Base-by-base conservation (phyloP, 2,113 vertebrate species). In the Henicopernis longicauda region DNA sequence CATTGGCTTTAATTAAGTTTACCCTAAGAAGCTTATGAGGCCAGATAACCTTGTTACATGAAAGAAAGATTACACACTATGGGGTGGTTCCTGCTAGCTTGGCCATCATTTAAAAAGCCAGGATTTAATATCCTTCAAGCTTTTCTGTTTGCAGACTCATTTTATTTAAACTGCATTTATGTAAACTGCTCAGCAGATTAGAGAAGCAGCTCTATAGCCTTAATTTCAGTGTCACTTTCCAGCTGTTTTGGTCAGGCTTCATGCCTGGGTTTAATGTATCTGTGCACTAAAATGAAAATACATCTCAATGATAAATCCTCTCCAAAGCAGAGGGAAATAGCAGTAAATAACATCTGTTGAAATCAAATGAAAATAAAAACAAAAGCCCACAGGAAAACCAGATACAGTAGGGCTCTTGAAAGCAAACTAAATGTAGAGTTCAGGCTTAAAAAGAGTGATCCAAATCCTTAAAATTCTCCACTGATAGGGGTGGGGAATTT, bases 91-190 rank as follows among this genome's bases (percentile, higher is more conserved):
- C 96, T 94, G 86, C 29, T 86, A 94, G 77, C 59, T 90, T 94
- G 74, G 71, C 90, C 82, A 76, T 95, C 63, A 79, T 93, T 97
- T 97, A 90, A 63, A 97, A 93, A 91, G 66, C 82, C 82, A 81
- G 84, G 57, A 94, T 95, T 97, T 97, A 96, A 94, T 93, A 97
- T 91, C 62, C 40, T 92, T 96, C 91, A 97, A 97, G 86, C 91
- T 83, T 96, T 94, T 94, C 73, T 95, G 29, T 97, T 97, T 94
- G 72, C 79, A 95, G 89, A 82, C 62, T 87, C 49, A 92, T 96
- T 97, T 97, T 97, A 98, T 97, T 96, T 97, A 98, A 96, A 97
- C 90, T 91, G 73, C 94, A 93, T 97, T 93, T 96, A 86, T 97
- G 96, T 91, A 97, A 96, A 97, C 89, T 95, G 90, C 81, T 96